These are phyloP conservation scores for Chelonus insularis DNA, from an alignment of 1,140 invertebrate species.

Conservation along the genomic window DNA sequence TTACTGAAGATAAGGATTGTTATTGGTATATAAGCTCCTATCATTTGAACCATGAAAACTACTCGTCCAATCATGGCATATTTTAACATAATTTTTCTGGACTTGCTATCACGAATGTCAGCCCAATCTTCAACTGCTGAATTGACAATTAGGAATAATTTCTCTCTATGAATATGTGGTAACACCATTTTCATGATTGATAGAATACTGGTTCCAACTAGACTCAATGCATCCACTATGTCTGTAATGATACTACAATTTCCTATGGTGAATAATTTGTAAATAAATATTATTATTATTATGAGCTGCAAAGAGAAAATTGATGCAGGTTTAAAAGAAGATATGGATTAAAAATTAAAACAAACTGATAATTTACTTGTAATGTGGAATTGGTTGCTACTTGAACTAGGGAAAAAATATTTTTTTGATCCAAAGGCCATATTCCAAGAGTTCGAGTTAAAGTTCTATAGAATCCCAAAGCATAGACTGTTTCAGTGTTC, in stretches of 20 bases:
- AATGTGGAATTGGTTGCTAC: too few relatives aligned
- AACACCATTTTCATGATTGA: conserved; percentile 6
- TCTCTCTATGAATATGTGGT: conserved; percentile 5
- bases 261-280: not conserved
- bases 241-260: conserved; percentile 1
- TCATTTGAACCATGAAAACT: conserved; percentile 16
- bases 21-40: conserved; percentile 12
- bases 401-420: too few relatives aligned
- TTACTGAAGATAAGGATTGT: not conserved
- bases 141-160: not conserved
- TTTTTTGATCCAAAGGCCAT: too few relatives aligned
- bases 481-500: too few relatives aligned
- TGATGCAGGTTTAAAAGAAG: too few relatives aligned
- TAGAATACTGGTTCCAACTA: not conserved
- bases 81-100: conserved; percentile 6
- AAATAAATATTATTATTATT: conserved; percentile 8
- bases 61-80: conserved; percentile 6
- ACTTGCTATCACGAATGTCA: not conserved
- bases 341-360: too few relatives aligned
- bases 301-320: not conserved
- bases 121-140: conserved; percentile 20
- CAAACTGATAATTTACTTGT: too few relatives aligned
- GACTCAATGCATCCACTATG: conserved; percentile 1
- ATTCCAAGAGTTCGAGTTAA: too few relatives aligned
- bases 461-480: too few relatives aligned